Percentiles rank a stretch among this genome's conserved stretches.
Evolutionary conservation across 2,888 invertebrate genomes (phyloP).

Genomic region (Tipula confusa): DNA sequence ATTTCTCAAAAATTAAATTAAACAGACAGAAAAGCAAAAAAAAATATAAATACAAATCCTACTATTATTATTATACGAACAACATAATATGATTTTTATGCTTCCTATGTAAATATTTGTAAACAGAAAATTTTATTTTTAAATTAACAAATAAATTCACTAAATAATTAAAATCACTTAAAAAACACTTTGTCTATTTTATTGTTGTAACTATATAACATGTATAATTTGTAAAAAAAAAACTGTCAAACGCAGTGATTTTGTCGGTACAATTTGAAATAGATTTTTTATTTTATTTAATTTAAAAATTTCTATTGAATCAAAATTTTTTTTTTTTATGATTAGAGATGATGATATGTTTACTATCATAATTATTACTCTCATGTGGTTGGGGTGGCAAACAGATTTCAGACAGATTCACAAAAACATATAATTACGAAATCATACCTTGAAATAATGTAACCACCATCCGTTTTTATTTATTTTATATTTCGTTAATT

Average conservation of each 20-base stretch:
- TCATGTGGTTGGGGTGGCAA: neutral
- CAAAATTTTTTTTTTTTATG: neutral
- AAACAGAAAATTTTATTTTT: neutral
- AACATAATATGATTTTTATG: neutral
- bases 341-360: neutral
- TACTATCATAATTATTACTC: neutral
- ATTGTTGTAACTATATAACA: neutral
- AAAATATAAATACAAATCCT: too few relatives aligned
- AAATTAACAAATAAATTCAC: neutral
- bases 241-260: neutral
- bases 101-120: neutral
- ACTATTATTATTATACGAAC: neutral
- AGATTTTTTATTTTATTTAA: neutral
- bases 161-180: conserved; percentile 25
- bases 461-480: neutral
- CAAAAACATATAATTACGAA: neutral
- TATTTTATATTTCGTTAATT: neutral
- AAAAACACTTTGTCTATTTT: neutral
- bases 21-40: neutral
- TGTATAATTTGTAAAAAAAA: neutral
- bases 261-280: neutral
- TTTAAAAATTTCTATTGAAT: neutral
- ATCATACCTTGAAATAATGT: neutral
- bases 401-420: neutral
- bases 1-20: neutral